Base-by-base conservation (phyloP, 1,140 invertebrate genomes). In the Cherax quadricarinatus region DNA sequence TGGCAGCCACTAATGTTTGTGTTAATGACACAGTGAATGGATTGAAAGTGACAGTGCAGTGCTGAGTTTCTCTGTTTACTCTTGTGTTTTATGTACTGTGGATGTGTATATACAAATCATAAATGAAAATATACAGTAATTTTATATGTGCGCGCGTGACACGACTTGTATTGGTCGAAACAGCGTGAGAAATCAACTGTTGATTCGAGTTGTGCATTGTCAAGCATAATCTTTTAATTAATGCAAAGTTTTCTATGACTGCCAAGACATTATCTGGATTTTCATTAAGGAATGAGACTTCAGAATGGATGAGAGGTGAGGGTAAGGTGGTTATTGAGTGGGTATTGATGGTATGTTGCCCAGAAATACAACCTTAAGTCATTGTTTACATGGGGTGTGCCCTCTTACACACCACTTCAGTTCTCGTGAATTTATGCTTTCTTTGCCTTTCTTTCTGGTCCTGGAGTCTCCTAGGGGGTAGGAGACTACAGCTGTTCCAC, bases 241-340 rank as follows among this genome's bases (percentile, higher is more conserved):
- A 70, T 84, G 66, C 66, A 21, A 62, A 62, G 62, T 60, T 73
- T 70, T 84, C n/a, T 70, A 81, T 86, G 75, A 80, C 60, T 80
- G 9, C 66, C 78, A 48, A 73, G 78, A 49, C 75, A 73, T 81
- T 80, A 14, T 51, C 53, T 41, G 78, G 60, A 81, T 79, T 66
- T 82, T 18, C 48, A 81, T 49, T 85, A 78, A 87, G 86, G 91
- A 92, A 92, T 88, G 91, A 92, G 21, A 66, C 91, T 83, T 53
- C 86, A 88, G 86, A 49, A 92, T 92, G 91, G 91, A 88, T 92
- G 91, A 92, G 86, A 82, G 86, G 91, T 92, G 21, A 92, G 91
- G 24, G 53, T 75, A 30, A 30, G 16, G 21, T 18, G 21, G 51
- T 51, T 14, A 16, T 51, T 9, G 16, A 3, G 79, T 81, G 7